Evolutionary conservation across 2,888 invertebrate genomes (phyloP), one percentile per base, ranked within the genome.

Genomic region (Tricholauxania praeusta): DNA sequence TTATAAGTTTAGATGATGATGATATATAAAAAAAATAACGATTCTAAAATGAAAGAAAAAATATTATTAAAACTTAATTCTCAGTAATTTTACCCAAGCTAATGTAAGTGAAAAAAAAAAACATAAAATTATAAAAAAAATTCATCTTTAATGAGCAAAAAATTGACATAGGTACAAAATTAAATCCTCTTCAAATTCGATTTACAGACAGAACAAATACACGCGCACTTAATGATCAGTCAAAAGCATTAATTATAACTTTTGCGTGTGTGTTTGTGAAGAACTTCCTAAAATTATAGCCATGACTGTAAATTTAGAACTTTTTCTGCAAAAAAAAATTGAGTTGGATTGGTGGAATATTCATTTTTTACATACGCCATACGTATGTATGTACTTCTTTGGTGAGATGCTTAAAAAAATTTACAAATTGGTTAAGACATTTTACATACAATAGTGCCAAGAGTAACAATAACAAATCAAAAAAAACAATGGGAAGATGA

Each of bases 71-170:
- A 55, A 55, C 12, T 55, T 19, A 55, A 55, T 55, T 55, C 55
- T 19, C 19, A 55, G 17, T 12, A 55, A 55, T 55, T 55, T 39
- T 39, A 39, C 10, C 39, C 39, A 55, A n/a, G 17, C 22, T 55
- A 4, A 19, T 55, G 55, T 55, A 55, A 55, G 55, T 19, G 55
- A 17, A 17, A n/a, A 55, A 39, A 39, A 10, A 5, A 5, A 32
- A 3, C 2, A 39, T 10, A 39, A 10, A 8, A 10, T 39, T 39
- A 39, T 1, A 39, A 39, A 39, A 55, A 55, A 55, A 19, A 55
- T 55, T 55, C 17, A 55, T 19, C 17, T 55, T 53, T 55, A 55
- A 55, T 55, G 55, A 55, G 55, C 55, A 55, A 55, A 55, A 55
- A n/a, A 55, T 39, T 39, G 39, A 7, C 39, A 39, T 4, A 7